phyloP scores from a whole-genome alignment of 1,140 invertebrate genomes.

The Piezodorus guildinii region DNA sequence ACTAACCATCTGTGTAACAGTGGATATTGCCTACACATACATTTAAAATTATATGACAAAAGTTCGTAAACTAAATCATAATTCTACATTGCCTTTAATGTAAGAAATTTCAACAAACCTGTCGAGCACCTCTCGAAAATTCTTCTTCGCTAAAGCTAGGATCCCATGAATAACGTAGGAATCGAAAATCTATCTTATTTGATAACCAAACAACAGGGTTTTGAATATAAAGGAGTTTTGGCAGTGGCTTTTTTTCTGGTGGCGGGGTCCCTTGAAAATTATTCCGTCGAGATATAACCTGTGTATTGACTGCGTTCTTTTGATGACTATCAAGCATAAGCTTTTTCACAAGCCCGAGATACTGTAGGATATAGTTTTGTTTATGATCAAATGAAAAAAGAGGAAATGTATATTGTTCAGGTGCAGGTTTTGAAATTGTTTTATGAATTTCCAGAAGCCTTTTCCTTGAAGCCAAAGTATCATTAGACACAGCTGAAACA shows the following conservation, averaged over 20 bases:
- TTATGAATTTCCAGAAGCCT: not conserved
- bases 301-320: not conserved
- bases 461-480: not conserved
- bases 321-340: not conserved
- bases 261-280: not conserved
- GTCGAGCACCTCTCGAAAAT: slow-evolving; percentile 23
- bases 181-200: slow-evolving; percentile 27
- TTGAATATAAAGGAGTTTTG: slow-evolving; percentile 25
- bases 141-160: slow-evolving; percentile 24
- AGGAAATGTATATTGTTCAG: not conserved
- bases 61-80: not conserved
- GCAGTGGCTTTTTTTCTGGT: not conserved
- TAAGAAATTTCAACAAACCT: slow-evolving; percentile 17
- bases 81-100: not conserved
- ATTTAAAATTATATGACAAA: not conserved
- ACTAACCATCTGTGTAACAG: slow-evolving; percentile 23
- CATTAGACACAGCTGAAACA: not conserved
- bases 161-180: slow-evolving; percentile 22
- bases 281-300: not conserved
- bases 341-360: not conserved
- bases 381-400: not conserved
- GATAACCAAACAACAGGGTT: slow-evolving; percentile 26
- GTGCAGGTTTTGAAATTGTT: not conserved
- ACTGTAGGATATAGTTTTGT: not conserved
- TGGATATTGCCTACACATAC: slow-evolving; percentile 24